phyloP scores from a whole-genome alignment of 2,113 vertebrate genomes.

The Gnathonemus longibarbis region DNA sequence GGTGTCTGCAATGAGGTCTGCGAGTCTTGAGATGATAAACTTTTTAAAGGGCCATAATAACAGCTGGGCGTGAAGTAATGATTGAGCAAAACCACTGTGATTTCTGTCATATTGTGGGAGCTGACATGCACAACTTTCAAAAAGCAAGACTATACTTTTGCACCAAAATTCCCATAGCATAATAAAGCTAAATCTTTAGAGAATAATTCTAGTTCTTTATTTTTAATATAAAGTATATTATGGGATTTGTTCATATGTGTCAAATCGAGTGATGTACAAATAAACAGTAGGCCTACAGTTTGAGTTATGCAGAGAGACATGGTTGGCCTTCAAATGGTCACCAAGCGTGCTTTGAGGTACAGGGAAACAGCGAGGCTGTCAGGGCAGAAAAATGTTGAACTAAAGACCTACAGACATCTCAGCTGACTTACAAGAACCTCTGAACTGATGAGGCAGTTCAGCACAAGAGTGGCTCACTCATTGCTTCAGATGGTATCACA shows the following conservation, averaged over 20 bases:
- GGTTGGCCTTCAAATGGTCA: neutral
- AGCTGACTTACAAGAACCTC: neutral
- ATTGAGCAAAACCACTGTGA: neutral
- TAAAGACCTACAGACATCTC: neutral
- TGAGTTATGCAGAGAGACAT: neutral
- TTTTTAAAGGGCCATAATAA: neutral
- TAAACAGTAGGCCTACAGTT: no score
- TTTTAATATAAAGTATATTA: neutral
- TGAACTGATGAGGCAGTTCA: neutral
- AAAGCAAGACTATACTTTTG: neutral
- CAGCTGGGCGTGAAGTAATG: neutral
- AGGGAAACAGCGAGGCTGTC: neutral
- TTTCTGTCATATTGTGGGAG: neutral
- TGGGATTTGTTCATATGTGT: neutral
- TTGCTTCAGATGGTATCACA: neutral
- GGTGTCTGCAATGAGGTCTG: neutral
- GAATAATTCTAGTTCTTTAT: neutral
- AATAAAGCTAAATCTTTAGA: neutral
- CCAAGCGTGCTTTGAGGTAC: neutral
- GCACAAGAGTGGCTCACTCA: neutral
- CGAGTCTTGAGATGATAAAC: neutral
- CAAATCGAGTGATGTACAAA: neutral
- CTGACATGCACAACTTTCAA: neutral
- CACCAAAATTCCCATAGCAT: neutral
- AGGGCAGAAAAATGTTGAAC: neutral